phyloP scores from a whole-genome alignment of 2,888 invertebrate species.

The Parnassius orleans region DNA sequence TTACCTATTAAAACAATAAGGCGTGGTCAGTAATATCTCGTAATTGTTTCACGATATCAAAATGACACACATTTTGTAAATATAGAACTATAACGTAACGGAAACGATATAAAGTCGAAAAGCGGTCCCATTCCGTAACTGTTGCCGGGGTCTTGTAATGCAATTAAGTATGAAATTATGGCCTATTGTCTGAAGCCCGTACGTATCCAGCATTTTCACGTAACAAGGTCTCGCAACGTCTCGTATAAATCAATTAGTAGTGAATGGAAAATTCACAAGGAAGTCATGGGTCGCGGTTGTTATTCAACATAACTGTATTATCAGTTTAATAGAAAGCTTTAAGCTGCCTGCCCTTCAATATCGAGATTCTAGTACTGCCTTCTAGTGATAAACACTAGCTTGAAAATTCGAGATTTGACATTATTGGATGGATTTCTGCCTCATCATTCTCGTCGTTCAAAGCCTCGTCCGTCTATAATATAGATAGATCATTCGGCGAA shows the following conservation, averaged over 20 bases:
- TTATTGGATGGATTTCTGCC: not conserved
- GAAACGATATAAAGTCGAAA: slow-evolving; percentile 22
- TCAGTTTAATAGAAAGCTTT: slow-evolving; percentile 21
- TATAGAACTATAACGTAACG: slow-evolving; percentile 7
- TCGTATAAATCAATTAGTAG: slow-evolving; percentile 45
- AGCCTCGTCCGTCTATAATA: too few species aligned
- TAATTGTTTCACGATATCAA: not conserved
- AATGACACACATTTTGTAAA: not conserved
- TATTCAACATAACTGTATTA: slow-evolving; percentile 32
- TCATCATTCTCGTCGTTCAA: too few species aligned
- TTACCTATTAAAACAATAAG: too few species aligned
- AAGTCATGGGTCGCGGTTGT: slow-evolving; percentile 36
- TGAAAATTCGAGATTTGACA: slow-evolving; percentile 3
- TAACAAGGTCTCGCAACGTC: slow-evolving; percentile 37
- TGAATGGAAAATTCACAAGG: slow-evolving; percentile 57
- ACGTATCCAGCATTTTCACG: slow-evolving; percentile 35
- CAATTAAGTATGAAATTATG: slow-evolving; percentile 34
- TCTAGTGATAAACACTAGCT: too few species aligned
- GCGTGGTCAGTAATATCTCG: too few species aligned
- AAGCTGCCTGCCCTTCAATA: slow-evolving; percentile 6
- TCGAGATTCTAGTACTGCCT: too few species aligned
- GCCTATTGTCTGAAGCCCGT: slow-evolving; percentile 31
- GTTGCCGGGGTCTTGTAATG: slow-evolving; percentile 24
- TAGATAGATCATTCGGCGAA: too few species aligned
- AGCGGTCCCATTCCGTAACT: slow-evolving; percentile 19